A percentile compares a stretch with the other conserved stretches of the same genome.
These are phyloP conservation scores for Hestina assimilis DNA, from an alignment of 1,140 invertebrate species.

Conservation along the genomic window DNA sequence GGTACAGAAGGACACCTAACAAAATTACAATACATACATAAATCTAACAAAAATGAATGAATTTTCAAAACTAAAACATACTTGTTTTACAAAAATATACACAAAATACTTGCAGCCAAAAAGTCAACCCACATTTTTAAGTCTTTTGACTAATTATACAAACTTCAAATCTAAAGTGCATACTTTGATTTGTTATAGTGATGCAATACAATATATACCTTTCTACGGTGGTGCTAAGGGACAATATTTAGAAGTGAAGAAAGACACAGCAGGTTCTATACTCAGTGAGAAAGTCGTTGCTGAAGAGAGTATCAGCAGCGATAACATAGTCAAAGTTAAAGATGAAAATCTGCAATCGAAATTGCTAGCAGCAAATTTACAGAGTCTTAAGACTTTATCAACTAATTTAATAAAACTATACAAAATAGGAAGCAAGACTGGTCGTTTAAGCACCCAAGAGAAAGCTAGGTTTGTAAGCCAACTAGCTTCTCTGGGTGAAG, in stretches of 20 bases:
- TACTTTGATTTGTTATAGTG: constrained; percentile 14
- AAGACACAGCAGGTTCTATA: constrained; percentile 74
- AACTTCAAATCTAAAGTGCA: constrained; percentile 5
- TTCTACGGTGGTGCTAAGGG: constrained; percentile 85
- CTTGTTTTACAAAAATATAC: too few relatives aligned
- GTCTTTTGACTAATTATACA: too few relatives aligned
- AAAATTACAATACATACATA: too few relatives aligned
- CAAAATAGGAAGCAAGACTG: constrained; percentile 55
- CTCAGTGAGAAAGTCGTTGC: constrained; percentile 74
- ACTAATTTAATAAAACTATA: constrained; percentile 48
- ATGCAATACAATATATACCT: constrained; percentile 64
- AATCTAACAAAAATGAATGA: too few relatives aligned
- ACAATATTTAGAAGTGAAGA: constrained; percentile 80
- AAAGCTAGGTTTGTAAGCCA: constrained; percentile 51
- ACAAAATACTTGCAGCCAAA: too few relatives aligned
- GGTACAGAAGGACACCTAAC: too few relatives aligned
- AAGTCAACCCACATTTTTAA: too few relatives aligned
- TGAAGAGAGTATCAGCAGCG: constrained; percentile 61
- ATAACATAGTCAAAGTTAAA: constrained; percentile 58
- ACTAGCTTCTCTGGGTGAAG: constrained; percentile 51
- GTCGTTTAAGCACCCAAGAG: constrained; percentile 41
- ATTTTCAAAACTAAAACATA: too few relatives aligned
- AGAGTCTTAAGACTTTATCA: constrained; percentile 45
- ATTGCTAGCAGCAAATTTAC: constrained; percentile 54
- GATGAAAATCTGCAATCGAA: constrained; percentile 56